phyloP scores from a whole-genome alignment of 2,888 invertebrate genomes.

The Gymnosoma rotundatum region DNA sequence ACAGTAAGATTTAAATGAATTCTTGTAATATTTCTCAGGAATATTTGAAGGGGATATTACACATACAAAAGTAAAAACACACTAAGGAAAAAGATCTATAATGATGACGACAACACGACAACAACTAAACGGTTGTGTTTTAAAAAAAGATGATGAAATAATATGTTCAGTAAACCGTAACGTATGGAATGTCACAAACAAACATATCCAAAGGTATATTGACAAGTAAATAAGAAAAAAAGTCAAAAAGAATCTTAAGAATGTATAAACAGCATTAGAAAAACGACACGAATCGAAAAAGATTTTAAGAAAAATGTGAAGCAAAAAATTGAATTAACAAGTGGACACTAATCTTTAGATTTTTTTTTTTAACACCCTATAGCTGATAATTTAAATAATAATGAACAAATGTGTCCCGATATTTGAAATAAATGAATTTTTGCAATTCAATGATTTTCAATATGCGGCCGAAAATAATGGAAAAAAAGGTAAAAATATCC shows the following conservation, averaged over 20 bases:
- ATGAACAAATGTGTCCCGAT: neutral
- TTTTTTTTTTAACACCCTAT: neutral
- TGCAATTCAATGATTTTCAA: constrained; percentile 4
- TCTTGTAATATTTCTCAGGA: constrained; percentile 24
- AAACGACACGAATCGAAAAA: neutral
- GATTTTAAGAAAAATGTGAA: neutral
- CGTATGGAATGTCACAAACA: constrained; percentile 64
- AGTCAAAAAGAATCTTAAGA: neutral
- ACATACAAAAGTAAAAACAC: neutral
- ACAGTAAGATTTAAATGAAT: constrained; percentile 63
- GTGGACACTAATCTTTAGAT: constrained; percentile 3
- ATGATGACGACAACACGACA: constrained; percentile 5
- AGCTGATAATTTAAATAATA: neutral
- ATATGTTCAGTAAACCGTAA: constrained; percentile 59
- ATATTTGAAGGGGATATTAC: neutral
- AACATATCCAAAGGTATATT: constrained; percentile 40
- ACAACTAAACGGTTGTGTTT: constrained; percentile 13
- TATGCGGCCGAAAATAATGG: neutral
- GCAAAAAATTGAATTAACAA: neutral
- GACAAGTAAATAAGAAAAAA: constrained; percentile 10
- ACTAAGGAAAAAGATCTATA: constrained; percentile 5
- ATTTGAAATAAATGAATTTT: constrained; percentile 4
- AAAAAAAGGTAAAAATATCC: constrained; percentile 2
- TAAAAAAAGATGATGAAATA: constrained; percentile 51
- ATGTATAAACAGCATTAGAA: neutral